Base-by-base conservation (phyloP, 2,113 vertebrate genomes). In the Isichthys henryi region DNA sequence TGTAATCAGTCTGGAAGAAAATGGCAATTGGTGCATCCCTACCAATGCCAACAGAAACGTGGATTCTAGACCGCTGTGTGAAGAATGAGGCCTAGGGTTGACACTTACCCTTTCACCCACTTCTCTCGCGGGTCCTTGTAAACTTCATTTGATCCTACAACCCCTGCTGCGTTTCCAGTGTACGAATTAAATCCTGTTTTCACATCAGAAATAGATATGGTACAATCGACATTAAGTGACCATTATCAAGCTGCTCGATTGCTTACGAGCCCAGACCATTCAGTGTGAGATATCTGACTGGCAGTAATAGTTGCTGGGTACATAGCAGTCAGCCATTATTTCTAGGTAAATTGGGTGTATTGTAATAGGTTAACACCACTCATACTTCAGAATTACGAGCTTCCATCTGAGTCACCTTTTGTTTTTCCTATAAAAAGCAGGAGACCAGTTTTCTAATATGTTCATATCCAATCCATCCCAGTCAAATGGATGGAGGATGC, bases 121-220 rank as follows among this genome's bases (percentile, higher is more conserved):
- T 96, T 98, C 91, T 99, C 98, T 93, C 97, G 95, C 10, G 95
- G 95, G 92, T 99, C 98, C 53, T 96, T 96, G 94, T 95, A 96
- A 90, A 95, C 94, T 90, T 99, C 98, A 89, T 96, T 97, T 82
- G 96, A 92, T 91, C 97, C 96, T 93, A 94, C 92, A 93, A 95
- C 93, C 90, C 96, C 95, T 95, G 97, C 95, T 80, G 96, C 92
- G 95, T 97, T 96, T 96, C 97, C 98, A 96, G 95, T 94, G 94
- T 97, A 97, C 90, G 97, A 96, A 95, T 96, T 96, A 94, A 96
- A 95, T 95, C 98, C 98, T 99, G 97, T 93, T 91, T 90, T 92
- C 90, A 92, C 94, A 91, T 93, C 92, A 92, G 91, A 89, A 39
- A 66, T 84, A 90, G 82, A 84, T 80, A 87, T 15, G 89, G 82